Evolutionary conservation across 2,797 vertebrate species (phyloP).

Genomic region (Poeciliopsis paucimaculata): DNA sequence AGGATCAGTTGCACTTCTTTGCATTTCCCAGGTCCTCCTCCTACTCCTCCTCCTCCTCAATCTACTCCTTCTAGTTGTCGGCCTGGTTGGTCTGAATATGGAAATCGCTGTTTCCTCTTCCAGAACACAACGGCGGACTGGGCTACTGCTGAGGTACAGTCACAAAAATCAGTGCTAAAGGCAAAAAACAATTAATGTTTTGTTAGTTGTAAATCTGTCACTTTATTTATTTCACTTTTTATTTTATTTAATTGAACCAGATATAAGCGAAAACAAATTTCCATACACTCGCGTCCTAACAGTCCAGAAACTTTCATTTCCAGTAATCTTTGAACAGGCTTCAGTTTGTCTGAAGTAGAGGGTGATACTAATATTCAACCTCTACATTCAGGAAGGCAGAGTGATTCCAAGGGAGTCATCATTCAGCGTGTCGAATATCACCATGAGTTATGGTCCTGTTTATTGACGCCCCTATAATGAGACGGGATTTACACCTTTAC

Average conservation of each 20-base stretch:
- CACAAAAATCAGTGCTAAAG: neutral
- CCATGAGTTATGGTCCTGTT: too few species aligned
- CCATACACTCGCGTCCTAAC: neutral
- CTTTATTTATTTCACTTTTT: too few species aligned
- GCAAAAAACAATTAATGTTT: too few species aligned
- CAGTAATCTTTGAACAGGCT: slow-evolving; percentile 28
- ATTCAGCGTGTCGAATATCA: too few species aligned
- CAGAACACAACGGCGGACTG: fast-evolving
- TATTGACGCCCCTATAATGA: too few species aligned
- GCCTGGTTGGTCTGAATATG: neutral
- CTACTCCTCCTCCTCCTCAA: too few species aligned
- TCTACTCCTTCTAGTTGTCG: neutral
- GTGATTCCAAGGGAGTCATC: slow-evolving; percentile 8
- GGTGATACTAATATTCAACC: neutral
- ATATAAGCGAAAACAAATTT: neutral
- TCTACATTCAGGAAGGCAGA: slow-evolving; percentile 13
- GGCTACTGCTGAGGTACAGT: slow-evolving; percentile 5
- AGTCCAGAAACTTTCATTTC: slow-evolving; percentile 28
- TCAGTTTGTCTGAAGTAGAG: slow-evolving; percentile 11
- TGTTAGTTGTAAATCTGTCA: too few species aligned
- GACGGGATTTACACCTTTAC: too few species aligned
- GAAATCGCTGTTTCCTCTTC: neutral
- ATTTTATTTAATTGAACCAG: neutral
- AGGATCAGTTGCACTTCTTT: too few species aligned
- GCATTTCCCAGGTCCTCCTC: too few species aligned